Conservation (phyloP, 2,888 invertebrate species). For the Prostheceraeus crozeri region DNA sequence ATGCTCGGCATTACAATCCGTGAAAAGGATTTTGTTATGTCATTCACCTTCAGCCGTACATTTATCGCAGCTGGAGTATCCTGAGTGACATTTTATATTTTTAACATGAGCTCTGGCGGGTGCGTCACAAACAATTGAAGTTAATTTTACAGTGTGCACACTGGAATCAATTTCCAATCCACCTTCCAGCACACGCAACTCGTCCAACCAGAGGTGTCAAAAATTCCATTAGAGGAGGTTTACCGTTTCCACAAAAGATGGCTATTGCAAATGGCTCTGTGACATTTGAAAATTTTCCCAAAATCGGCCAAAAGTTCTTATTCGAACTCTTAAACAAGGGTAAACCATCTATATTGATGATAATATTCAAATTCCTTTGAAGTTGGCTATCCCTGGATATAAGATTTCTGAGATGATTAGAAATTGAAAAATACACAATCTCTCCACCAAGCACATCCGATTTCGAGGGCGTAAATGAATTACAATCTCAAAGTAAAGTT, state of each 20-base stretch:
- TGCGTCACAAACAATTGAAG: constrained; percentile 10
- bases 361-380: too few species aligned
- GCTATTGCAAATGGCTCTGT: constrained; percentile 17
- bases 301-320: constrained; percentile 12
- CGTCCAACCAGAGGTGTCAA: not conserved
- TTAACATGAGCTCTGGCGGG: constrained; percentile 14
- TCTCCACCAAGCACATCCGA: too few species aligned
- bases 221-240: not conserved
- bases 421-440: too few species aligned
- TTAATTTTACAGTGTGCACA: too few species aligned
- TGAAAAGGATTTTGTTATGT: too few species aligned
- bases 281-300: constrained; percentile 9
- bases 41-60: constrained; percentile 19
- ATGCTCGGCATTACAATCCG: too few species aligned
- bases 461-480: too few species aligned
- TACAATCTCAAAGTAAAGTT: constrained; percentile 13
- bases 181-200: not conserved
- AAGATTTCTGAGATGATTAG: too few species aligned
- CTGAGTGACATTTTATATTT: not conserved
- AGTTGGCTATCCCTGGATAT: too few species aligned
- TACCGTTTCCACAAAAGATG: constrained; percentile 4
- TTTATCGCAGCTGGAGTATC: constrained; percentile 10
- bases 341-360: constrained; percentile 9
- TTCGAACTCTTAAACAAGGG: constrained; percentile 15
- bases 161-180: constrained; percentile 5